phyloP scores from a whole-genome alignment of 1,140 invertebrate species.

The Brachionus rotundiformis region DNA sequence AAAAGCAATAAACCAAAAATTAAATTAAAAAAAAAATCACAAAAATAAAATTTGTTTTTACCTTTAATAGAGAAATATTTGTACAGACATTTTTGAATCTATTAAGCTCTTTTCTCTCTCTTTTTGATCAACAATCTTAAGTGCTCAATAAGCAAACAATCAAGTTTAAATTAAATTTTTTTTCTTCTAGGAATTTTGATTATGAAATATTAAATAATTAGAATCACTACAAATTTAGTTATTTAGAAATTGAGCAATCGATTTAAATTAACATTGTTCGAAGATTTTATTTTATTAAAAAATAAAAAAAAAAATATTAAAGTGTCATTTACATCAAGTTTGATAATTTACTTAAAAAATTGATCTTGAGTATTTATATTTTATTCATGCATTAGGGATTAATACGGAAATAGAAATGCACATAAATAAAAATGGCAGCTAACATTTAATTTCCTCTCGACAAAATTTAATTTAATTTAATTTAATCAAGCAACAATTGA shows the following conservation, averaged over 20 bases:
- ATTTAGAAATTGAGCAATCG: neutral
- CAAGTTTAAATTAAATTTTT: conserved; percentile 6
- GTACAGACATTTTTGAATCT: neutral
- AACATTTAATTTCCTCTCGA: conserved; percentile 2
- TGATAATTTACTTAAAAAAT: neutral
- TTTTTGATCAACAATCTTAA: neutral
- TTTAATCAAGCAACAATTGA: conserved; percentile 1
- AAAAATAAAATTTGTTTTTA: neutral
- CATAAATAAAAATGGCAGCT: neutral
- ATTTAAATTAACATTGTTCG: neutral
- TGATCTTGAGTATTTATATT: neutral
- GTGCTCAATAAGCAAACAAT: neutral
- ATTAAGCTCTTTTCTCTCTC: neutral
- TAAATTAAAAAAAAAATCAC: neutral
- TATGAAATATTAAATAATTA: neutral
- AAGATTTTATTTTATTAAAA: neutral
- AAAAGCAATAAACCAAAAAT: conserved; percentile 5
- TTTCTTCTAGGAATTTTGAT: neutral
- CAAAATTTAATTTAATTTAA: neutral
- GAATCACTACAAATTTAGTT: neutral
- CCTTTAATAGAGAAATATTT: conserved; percentile 1
- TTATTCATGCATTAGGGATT: neutral
- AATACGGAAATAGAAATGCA: neutral
- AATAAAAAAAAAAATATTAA: neutral
- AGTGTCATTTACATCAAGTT: neutral